Base-by-base conservation (phyloP, 2,888 invertebrate species). In the Scaptodrosophila latifasciaeformis region DNA sequence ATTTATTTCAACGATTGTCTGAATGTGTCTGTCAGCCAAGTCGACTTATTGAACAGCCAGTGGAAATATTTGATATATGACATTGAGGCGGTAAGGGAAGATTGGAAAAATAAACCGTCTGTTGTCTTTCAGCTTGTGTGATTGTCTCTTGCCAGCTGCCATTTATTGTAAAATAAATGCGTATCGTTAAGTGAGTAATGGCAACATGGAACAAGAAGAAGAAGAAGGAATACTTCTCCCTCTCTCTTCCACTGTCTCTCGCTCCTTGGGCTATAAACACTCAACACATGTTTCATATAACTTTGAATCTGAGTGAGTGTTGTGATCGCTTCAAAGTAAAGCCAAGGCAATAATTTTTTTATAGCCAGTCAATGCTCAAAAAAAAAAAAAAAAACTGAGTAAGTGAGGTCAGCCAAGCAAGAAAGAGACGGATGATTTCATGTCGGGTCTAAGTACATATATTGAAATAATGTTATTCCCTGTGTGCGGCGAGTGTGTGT, bases 221-320 rank as follows among this genome's bases (percentile, higher is more conserved):
- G n/a, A n/a, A n/a, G n/a, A n/a, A n/a, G n/a, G n/a, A n/a, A n/a
- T 27, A 19, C 27, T 10, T 24, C 15, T 19, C 10, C 10, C 2
- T 5, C 9, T 2, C 0, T 2, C n/a, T 0, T 3, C n/a, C 1
- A 6, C 7, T 6, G 15, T 21, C 18, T 7, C 27, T 10, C n/a
- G 18, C 10, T n/a, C n/a, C 10, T 30, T 30, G 2, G 30, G n/a
- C 29, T 12, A 2, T n/a, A n/a, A 37, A 21, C 43, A 15, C 18
- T 21, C 18, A 77, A 77, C 76, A 78, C 79, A 75, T 72, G 76
- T 67, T 67, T 59, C 59, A 63, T 57, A 68, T 59, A 76, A 78
- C 63, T 75, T 61, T 35, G 56, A 67, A 65, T 40, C 46, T 45
- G 37, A 47, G 45, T 47, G 52, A 67, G 53, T 60, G 47, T 49